These are phyloP conservation scores for Sebastes diploproa DNA, from an alignment of 2,797 vertebrate species.

Conservation along the genomic window DNA sequence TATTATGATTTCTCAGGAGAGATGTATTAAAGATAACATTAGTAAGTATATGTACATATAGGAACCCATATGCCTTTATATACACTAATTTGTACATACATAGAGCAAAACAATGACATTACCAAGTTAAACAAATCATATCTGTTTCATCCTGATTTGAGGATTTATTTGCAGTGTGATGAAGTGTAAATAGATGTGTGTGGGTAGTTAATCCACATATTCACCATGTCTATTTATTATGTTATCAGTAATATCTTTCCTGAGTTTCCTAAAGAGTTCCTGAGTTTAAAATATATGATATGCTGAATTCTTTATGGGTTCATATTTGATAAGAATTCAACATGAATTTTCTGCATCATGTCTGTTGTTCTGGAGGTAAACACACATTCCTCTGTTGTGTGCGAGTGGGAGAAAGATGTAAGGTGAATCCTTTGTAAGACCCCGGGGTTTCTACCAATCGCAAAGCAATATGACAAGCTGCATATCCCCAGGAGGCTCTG, in stretches of 20 bases:
- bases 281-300: neutral
- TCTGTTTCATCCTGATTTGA: neutral
- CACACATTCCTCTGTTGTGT: conserved; percentile 31
- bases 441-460: conserved; percentile 55
- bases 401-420: conserved; percentile 46
- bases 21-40: neutral
- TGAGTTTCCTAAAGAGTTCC: neutral
- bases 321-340: conserved; percentile 3
- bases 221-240: neutral
- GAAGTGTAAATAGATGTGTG: neutral
- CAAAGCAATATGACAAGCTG: conserved; percentile 68
- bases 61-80: neutral
- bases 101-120: neutral
- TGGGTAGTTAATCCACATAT: neutral
- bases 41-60: neutral
- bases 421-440: conserved; percentile 66
- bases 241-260: neutral
- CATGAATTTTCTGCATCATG: conserved; percentile 3
- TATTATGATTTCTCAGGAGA: neutral
- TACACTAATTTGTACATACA: neutral
- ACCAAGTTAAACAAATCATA: neutral
- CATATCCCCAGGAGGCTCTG: conserved; percentile 58
- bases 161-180: neutral
- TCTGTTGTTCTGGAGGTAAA: conserved; percentile 26
- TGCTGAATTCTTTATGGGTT: neutral